Evolutionary conservation across 2,797 vertebrate genomes (phyloP).

Genomic region (Schizopygopsis malacanthus): DNA sequence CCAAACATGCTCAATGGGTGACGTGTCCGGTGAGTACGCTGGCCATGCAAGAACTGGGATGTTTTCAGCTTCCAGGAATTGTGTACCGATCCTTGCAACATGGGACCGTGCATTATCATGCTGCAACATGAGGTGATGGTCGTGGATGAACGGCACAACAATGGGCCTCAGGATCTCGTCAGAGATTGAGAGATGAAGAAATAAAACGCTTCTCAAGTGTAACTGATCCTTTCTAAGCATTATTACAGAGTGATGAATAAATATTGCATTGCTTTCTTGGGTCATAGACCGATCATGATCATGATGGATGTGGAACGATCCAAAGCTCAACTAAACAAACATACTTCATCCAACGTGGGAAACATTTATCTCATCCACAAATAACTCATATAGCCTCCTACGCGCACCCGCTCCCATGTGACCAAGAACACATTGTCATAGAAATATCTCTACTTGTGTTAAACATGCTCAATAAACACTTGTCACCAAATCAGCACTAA

Average conservation of each 20-base stretch:
- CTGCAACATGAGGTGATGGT: too few species aligned
- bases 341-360: not conserved
- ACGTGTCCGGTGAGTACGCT: too few species aligned
- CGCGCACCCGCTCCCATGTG: not conserved
- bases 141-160: too few species aligned
- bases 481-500: not conserved
- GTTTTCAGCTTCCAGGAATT: too few species aligned
- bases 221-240: too few species aligned
- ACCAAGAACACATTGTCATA: not conserved
- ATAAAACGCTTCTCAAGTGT: too few species aligned
- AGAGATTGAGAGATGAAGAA: too few species aligned
- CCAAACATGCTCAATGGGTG: too few species aligned
- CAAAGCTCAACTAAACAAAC: slow-evolving; percentile 8
- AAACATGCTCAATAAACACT: not conserved
- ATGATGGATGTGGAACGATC: slow-evolving; percentile 1
- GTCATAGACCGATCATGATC: not conserved
- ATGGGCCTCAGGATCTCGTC: too few species aligned
- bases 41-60: too few species aligned
- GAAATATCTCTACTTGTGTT: not conserved
- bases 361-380: not conserved
- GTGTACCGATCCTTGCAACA: too few species aligned
- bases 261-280: not conserved
- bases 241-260: not conserved
- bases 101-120: too few species aligned
- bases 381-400: not conserved